Evolutionary conservation across 2,113 vertebrate species (phyloP).

Genomic region (Todiramphus chloris): DNA sequence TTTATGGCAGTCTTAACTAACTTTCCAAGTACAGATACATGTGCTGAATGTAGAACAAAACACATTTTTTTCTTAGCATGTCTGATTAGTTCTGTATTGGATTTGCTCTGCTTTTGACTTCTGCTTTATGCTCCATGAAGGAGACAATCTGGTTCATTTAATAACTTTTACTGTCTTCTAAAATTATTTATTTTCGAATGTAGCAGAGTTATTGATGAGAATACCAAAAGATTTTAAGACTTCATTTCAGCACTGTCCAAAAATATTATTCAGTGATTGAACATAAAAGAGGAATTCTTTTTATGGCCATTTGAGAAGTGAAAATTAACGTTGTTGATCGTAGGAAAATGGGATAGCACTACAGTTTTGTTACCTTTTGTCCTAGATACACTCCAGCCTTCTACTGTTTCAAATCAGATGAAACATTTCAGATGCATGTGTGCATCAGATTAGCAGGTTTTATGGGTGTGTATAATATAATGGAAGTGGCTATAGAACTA

Average conservation of each 20-base stretch:
- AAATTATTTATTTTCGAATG: constrained; percentile 16
- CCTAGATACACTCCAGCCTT: neutral
- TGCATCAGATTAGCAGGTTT: neutral
- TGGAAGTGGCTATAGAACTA: neutral
- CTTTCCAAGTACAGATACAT: constrained; percentile 8
- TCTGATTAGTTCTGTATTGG: constrained; percentile 20
- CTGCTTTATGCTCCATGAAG: constrained; percentile 37
- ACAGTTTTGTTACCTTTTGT: neutral
- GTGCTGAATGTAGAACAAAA: neutral
- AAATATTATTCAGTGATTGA: neutral
- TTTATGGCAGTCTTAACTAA: neutral
- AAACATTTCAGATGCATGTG: neutral
- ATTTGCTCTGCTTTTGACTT: constrained; percentile 26
- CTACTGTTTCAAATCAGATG: neutral
- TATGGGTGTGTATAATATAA: neutral
- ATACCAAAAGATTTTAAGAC: constrained; percentile 6
- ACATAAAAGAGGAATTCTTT: neutral
- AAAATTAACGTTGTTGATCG: neutral
- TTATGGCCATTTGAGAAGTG: neutral
- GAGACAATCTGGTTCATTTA: constrained; percentile 9
- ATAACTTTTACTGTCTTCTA: constrained; percentile 33
- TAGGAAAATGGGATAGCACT: neutral
- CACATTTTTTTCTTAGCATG: neutral
- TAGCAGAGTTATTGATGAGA: neutral
- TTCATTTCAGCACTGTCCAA: neutral